Base-by-base conservation (phyloP, 2,797 vertebrate species). In the Parambassis ranga region DNA sequence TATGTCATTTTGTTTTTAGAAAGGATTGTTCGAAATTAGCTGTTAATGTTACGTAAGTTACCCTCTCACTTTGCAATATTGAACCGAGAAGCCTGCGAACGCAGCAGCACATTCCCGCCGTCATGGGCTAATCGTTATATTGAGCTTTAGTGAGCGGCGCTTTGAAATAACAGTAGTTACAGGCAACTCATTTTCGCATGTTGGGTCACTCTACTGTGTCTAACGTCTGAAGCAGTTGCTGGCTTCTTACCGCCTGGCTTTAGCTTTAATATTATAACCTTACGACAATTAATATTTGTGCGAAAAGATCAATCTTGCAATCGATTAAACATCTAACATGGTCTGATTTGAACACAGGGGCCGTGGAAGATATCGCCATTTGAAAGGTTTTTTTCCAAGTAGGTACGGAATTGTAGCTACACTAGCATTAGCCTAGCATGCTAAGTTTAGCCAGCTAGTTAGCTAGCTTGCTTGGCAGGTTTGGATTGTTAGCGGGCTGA, bases 201-300 rank as follows among this genome's bases (percentile, higher is more conserved):
- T 35, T 79, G 2, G 71, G 90, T 94, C 93, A 88, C 72, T 32
- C 27, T 77, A 79, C 75, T 71, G 88, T 89, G 90, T 87, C 66
- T 92, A 90, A 83, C 74, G 90, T 93, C 91, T 93, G 94, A 89
- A 93, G 94, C 94, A 92, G 92, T 93, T 92, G 81, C 77, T 82
- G 93, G 94, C 93, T 93, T 92, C 93, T 93, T 89, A 90, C 92
- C 93, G 93, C 91, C 93, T 93, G 94, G 92, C 92, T 91, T 81
- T 91, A 89, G 82, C 87, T 89, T 87, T 79, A 92, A 91, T 89
- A 90, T 92, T 83, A 79, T 72, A 81, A 82, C 72, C 66, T 75
- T 41, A 62, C 56, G 80, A 90, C 87, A 83, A 85, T 86, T 87
- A 64, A 86, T 91, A 77, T 81, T 81, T 85, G 83, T 79, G 75